Evolutionary conservation across 37 sponge, comb jelly and placozoan genomes (phyloP), one percentile per base, ranked within the genome.

Genomic region (Petrosia ficiformis): DNA sequence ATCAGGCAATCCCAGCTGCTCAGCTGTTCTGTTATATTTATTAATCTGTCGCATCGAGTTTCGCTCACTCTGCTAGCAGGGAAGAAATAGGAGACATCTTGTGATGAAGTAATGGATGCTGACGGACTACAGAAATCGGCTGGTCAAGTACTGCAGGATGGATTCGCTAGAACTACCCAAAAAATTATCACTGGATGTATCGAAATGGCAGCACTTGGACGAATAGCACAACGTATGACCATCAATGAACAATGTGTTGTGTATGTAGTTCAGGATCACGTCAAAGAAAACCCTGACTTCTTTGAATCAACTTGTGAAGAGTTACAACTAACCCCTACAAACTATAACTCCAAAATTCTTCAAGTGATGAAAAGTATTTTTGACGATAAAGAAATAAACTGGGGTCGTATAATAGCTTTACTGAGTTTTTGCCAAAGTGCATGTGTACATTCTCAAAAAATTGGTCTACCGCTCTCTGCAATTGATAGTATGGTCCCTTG

Each of bases 371-470:
- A 44, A 35, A 66, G 68, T 26, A 32, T 69, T 4, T 84, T 84
- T 33, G 11, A 2, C 3, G 52, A 52, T 11, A 64, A 41, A 4
- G 26, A 41, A 42, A 26, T 39, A 42, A 84, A 1, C 78, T 77
- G 77, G 77, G 65, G 72, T 4, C 39, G 84, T 24, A 43, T 84
- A 0, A 5, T 78, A 19, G 65, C 72, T 1, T 48, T 80, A 3
- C 63, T 77, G 30, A 78, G 77, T 25, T 84, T 70, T 65, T 43
- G 44, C 3, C 26, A 63, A 33, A 4, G 42, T 44, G 67, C 77
- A 40, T 28, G 41, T 25, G 44, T 44, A n/a, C 36, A 78, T 64
- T 84, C 77, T 42, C 22, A 25, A 40, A 39, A 8, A n/a, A 43
- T 31, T 11, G 68, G 68, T 26, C 58, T 68, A 31, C 39, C 44